Base-by-base conservation (phyloP, 2,888 invertebrate species). In the Yponomeuta cagnagella region DNA sequence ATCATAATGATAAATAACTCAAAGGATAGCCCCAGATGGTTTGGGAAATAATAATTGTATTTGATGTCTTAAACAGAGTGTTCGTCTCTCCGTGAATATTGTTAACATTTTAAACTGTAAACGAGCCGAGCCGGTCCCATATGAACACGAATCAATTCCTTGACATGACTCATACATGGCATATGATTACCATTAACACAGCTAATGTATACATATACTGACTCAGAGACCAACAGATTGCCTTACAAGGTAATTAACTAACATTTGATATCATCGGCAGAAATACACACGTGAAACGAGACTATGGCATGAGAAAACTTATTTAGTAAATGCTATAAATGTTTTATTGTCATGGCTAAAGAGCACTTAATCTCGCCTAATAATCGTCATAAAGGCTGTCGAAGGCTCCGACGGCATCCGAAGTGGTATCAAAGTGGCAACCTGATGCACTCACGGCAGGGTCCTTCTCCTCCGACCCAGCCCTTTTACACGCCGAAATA, bases 1-100 rank as follows among this genome's bases (percentile, higher is more conserved):
- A 89, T 90, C 87, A 86, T 89, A 86, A 90, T 90, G 90, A 90
- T 92, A 90, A 92, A 92, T 90, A 91, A 88, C 90, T 86, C 83
- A 77, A 82, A 84, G 86, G 83, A 88, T 89, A 89, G 88, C 81
- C 88, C 86, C 87, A 87, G 83, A 86, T 88, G 82, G 85, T 82
- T 86, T 88, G 82, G 85, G 82, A 84, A 87, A 89, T 87, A 87
- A 89, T 89, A 89, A 90, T 90, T 88, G 89, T 88, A 88, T 90
- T 88, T 90, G 92, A 92, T 92, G 90, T 91, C 91, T 91, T 90
- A 89, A 90, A 88, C 87, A 86, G 81, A 83, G 86, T 83, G 83
- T 43, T 82, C 82, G 83, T 80, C 77, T 43, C 78, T 78, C 79
- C 80, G 81, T 81, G 81, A 80, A 79, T 82, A 79, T 48, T 65